A percentile compares a stretch with the other conserved stretches of the same genome.
Conservation (phyloP, 2,113 vertebrate species). For the Cnemophilus loriae region DNA sequence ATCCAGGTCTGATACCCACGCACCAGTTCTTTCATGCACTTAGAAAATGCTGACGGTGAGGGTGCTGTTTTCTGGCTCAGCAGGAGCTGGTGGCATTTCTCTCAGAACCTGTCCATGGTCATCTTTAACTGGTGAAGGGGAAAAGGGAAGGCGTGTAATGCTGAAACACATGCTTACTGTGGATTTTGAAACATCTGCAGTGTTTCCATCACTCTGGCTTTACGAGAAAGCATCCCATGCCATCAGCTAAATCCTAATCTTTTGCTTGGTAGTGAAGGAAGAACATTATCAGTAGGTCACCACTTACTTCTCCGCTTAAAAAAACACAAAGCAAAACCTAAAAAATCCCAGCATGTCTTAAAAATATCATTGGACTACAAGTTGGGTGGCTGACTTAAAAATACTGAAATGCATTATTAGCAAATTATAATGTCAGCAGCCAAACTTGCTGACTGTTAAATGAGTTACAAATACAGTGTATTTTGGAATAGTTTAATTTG, state of each 20-base stretch:
- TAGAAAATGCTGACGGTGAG: not conserved
- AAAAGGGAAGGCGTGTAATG: not conserved
- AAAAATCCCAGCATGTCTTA: not conserved
- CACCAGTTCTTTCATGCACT: not conserved
- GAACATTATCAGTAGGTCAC: not conserved
- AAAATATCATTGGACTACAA: not conserved
- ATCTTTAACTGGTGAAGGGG: not conserved
- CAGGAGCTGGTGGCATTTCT: not conserved
- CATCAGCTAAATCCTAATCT: not conserved
- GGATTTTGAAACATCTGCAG: not conserved
- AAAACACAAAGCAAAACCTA: not conserved
- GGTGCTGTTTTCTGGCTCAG: not conserved
- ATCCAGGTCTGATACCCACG: not conserved
- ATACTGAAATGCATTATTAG: not conserved
- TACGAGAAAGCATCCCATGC: not conserved
- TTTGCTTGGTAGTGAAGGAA: not conserved
- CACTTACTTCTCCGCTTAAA: not conserved
- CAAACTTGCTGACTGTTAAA: not conserved
- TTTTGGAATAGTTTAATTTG: conserved; percentile 33
- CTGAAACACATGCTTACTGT: not conserved
- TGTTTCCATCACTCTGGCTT: not conserved
- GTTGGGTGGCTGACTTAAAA: not conserved
- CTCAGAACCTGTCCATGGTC: not conserved
- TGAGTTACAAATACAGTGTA: not conserved
- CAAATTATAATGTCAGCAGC: not conserved